Evolutionary conservation across 2,797 vertebrate species (phyloP), one percentile per base, ranked within the genome.

Genomic region (Saxicola maurus): DNA sequence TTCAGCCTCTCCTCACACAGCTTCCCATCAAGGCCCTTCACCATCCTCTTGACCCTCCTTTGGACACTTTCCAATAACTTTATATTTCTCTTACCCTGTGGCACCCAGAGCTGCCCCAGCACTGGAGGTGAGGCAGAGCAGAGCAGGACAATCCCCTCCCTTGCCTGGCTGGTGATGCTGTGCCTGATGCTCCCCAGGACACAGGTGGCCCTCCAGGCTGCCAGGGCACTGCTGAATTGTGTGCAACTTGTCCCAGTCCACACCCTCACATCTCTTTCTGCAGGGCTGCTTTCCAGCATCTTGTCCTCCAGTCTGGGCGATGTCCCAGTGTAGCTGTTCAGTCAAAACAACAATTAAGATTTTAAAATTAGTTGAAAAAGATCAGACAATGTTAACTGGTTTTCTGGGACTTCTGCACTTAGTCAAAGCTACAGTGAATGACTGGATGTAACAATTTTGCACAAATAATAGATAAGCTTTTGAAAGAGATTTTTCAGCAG

Each of bases 131-230:
- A 35, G 38, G n/a, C 65, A 62, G 48, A 6, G 27, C 7, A n/a
- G 16, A 23, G 33, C 2, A 2, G 37, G 23, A 48, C 51, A 45
- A 2, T 37, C 2, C 1, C 52, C 10, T 73, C 28, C 15, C 42
- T 53, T 2, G 0, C 4, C 19, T 0, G 0, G 19, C 25, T 6
- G 19, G 24, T 24, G 16, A 1, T 40, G 52, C 51, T 43, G n/a
- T 9, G 3, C 42, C 48, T 46, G 46, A 19, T 78, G 40, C 2
- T 1, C 7, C 8, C 9, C 27, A 20, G 30, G 35, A 11, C 37
- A n/a, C 0, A 0, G 5, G 0, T n/a, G 38, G 10, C 10, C 13
- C 17, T 57, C n/a, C 27, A 49, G 66, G 16, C 38, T 81, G 46
- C 12, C 38, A 38, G 20, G 13, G 35, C 30, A 18, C 31, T n/a